A percentile compares a stretch with the other conserved stretches of the same genome.
These are phyloP conservation scores for Lingula anatina DNA, from an alignment of 2,888 invertebrate species.

Conservation along the genomic window DNA sequence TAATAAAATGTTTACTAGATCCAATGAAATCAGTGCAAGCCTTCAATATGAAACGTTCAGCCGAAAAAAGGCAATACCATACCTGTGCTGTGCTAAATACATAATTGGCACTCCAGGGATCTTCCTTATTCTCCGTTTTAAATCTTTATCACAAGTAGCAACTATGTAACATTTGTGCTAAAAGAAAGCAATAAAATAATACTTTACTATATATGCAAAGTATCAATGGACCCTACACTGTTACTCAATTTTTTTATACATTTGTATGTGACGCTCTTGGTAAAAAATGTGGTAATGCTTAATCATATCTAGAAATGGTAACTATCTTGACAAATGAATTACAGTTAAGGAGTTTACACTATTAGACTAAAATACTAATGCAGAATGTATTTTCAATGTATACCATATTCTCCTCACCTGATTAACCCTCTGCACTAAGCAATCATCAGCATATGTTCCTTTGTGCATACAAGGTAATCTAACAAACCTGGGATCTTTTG, in stretches of 20 bases:
- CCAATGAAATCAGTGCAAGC: no score
- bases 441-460: constrained; percentile 99
- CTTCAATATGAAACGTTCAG: no score
- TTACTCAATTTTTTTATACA: no score
- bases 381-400: no score
- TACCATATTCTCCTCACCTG: no score
- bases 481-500: constrained; percentile 91
- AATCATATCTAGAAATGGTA: background rate
- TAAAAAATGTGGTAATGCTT: no score
- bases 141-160: constrained; percentile 96
- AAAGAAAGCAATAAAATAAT: constrained; percentile 13
- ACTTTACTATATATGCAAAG: no score
- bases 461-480: constrained; percentile 89
- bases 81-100: constrained; percentile 73
- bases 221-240: no score
- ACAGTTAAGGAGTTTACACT: no score
- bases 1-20: no score
- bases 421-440: constrained; percentile 88
- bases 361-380: no score
- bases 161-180: constrained; percentile 99
- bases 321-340: background rate
- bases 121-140: constrained; percentile 90
- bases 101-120: constrained; percentile 99
- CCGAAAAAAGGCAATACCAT: background rate
- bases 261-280: no score